Evolutionary conservation across 2,113 vertebrate species (phyloP), one percentile per base, ranked within the genome.

Genomic region (Progne subis): DNA sequence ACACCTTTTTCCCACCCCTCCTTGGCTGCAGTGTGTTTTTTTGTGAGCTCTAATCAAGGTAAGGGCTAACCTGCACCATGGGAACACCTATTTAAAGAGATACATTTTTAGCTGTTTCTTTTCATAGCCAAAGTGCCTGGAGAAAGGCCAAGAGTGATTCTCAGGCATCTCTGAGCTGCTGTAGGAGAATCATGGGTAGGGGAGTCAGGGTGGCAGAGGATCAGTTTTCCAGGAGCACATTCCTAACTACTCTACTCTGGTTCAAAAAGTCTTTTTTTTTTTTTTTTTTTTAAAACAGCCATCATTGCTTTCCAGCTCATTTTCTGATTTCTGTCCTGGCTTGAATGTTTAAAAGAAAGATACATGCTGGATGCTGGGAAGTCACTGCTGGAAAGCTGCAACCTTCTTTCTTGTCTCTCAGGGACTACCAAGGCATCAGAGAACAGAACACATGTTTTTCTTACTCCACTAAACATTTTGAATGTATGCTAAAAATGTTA

Each of bases 401-500:
- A 21, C 52, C 24, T 87, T 95, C 41, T 28, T 77, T 32, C 77
- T 43, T 70, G 67, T 46, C 59, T 95, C 53, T 53, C 64, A 57
- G 1, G 21, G 46, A 76, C 92, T 80, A 82, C 63, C 49, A 69
- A 94, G 77, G 20, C 57, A 28, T 26, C 50, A 0, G 68, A 87
- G 56, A 70, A 41, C 13, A 50, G 72, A 90, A 86, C 74, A 64
- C 2, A 9, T 81, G 55, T 70, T 90, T 85, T 69, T 82, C 65
- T 72, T 44, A 83, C 57, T 64, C 9, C 43, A 79, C 69, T 79
- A 55, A 79, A 57, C 8, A 14, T 79, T 85, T 56, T 95, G 82
- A 96, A 88, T 88, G 84, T 70, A 94, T 95, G 82, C 68, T 96
- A 96, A 96, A 94, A 96, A 97, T 97, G 86, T 94, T 95, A 96